Evolutionary conservation across 2,113 vertebrate genomes (phyloP), one percentile per base, ranked within the genome.

Genomic region (Poecilia latipinna): DNA sequence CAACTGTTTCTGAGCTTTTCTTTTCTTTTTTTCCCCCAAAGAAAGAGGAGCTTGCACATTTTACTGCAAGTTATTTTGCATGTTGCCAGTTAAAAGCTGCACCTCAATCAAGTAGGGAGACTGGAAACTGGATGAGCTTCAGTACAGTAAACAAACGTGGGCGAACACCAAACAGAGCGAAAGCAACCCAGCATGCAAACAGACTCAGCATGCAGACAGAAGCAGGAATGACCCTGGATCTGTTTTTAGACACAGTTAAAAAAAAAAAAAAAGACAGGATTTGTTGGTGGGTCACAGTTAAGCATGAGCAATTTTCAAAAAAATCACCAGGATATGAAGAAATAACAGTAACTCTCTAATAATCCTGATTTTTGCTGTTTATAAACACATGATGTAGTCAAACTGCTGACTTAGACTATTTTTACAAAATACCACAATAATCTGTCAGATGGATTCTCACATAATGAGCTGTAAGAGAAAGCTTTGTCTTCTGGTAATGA

Each of bases 141-240:
- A 80, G 72, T 75, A 72, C 80, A 72, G 78, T 74, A 70, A 80
- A 75, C 74, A 85, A 72, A 82, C 44, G 60, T 57, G 75, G 78
- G 24, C 67, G 74, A 73, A 73, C 39, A 71, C 51, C 48, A 68
- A 51, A 67, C 61, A 68, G 35, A 66, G 61, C 39, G 12, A 57
- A 2, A 75, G 78, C n/a, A 11, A 70, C 81, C 31, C 85, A 90
- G 89, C 85, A 82, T 82, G 87, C 78, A 89, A 89, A 87, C 87
- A 90, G 74, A 89, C 74, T 54, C 86, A 90, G 84, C 85, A 84
- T 84, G 85, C 76, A 87, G 80, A 82, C 80, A 82, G 48, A 76
- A 44, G 54, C 60, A 72, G 67, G 75, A 77, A 61, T 70, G 74
- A 79, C 87, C 80, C 68, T 3, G 62, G 79, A 80, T 65, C 61